These are phyloP conservation scores for western clawed frog (Xenopus tropicalis) DNA, from an alignment of 2,113 vertebrate species.

Conservation along the genomic window DNA sequence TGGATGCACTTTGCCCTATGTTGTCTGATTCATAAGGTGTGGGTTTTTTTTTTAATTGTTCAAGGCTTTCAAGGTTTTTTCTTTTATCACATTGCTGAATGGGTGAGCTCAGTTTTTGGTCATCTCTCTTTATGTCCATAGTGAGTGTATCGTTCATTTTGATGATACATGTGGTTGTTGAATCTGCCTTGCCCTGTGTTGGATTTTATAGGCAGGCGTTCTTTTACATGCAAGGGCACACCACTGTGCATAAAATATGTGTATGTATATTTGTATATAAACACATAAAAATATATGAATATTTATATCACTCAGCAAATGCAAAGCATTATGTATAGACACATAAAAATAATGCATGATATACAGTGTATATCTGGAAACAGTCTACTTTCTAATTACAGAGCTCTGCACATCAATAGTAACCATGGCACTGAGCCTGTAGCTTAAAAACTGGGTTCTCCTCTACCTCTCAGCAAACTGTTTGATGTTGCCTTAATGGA, in stretches of 20 bases:
- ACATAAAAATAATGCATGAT: not conserved
- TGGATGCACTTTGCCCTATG: no score
- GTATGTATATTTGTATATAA: no score
- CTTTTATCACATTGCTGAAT: no score
- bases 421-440: not conserved
- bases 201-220: no score
- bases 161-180: no score
- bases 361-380: not conserved
- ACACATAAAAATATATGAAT: not conserved
- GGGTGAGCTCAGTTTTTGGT: no score
- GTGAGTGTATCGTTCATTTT: no score
- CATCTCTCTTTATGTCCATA: no score
- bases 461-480: not conserved
- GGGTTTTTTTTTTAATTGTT: no score
- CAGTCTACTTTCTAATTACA: not conserved
- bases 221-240: not conserved
- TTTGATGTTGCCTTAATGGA: constrained; percentile 5
- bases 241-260: not conserved
- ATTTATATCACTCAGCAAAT: not conserved
- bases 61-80: no score
- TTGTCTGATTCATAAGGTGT: no score
- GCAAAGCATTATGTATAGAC: not conserved
- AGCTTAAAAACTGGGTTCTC: not conserved
- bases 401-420: not conserved
- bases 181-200: no score